These are phyloP conservation scores for Sinodicranocentrus sp. DNA, from an alignment of 2,888 invertebrate genomes.

Conservation along the genomic window DNA sequence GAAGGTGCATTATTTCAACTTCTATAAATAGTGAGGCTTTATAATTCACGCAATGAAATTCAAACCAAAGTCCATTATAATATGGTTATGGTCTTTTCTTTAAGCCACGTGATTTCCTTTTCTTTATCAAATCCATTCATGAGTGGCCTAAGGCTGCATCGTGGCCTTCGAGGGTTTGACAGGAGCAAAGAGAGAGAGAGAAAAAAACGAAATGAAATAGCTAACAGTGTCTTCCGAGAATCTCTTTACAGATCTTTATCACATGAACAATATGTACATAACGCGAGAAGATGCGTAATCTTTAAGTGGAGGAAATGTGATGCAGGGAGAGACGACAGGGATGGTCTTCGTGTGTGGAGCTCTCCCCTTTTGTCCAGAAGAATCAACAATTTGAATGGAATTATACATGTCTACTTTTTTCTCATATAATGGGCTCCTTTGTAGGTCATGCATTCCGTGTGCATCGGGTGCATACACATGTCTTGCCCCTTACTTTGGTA, in stretches of 20 bases:
- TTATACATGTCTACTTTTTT: not conserved
- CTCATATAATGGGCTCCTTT: slow-evolving; percentile 39
- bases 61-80: slow-evolving; percentile 21
- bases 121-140: slow-evolving; percentile 2
- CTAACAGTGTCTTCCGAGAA: not conserved
- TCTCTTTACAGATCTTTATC: slow-evolving; percentile 12
- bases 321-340: not conserved
- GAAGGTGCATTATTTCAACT: slow-evolving; percentile 9
- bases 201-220: not conserved
- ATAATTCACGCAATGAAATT: not conserved
- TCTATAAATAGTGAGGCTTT: slow-evolving; percentile 23
- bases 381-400: not conserved
- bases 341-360: slow-evolving; percentile 8
- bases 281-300: slow-evolving; percentile 13
- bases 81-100: not conserved
- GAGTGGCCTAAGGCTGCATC: not conserved
- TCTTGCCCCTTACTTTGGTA: not conserved
- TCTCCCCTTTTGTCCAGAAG: slow-evolving; percentile 3
- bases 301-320: slow-evolving; percentile 2
- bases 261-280: slow-evolving; percentile 22
- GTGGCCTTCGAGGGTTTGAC: slow-evolving; percentile 46
- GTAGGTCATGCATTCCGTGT: slow-evolving; percentile 46
- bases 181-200: slow-evolving; percentile 14
- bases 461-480: not conserved
- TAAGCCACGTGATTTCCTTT: slow-evolving; percentile 33